Evolutionary conservation across 2,113 vertebrate species (phyloP).

Genomic region (Emydocephalus ijimae): DNA sequence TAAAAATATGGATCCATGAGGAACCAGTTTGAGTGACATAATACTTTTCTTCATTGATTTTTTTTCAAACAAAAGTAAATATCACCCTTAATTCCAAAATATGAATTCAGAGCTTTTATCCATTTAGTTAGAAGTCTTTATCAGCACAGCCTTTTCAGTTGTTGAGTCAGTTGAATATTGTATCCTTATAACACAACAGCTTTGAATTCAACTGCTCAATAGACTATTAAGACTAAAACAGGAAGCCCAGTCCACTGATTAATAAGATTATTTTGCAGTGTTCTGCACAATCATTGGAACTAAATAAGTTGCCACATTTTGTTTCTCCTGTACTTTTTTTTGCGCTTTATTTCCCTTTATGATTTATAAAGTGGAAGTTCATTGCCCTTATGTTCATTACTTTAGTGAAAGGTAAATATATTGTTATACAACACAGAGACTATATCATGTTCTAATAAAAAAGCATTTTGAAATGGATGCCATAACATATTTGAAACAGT

Average conservation of each 20-base stretch:
- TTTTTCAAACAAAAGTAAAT: slow-evolving; percentile 29
- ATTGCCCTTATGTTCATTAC: neutral
- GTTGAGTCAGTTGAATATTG: slow-evolving; percentile 26
- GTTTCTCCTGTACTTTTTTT: slow-evolving; percentile 37
- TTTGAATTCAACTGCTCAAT: slow-evolving; percentile 52
- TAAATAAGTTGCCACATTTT: slow-evolving; percentile 50
- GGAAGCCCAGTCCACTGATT: slow-evolving; percentile 60
- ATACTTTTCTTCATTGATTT: slow-evolving; percentile 40
- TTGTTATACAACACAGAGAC: neutral
- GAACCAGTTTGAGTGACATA: slow-evolving; percentile 61
- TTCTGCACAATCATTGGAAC: slow-evolving; percentile 62
- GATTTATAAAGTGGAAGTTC: slow-evolving; percentile 6
- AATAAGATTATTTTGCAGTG: slow-evolving; percentile 67
- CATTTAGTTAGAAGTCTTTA: slow-evolving; percentile 27
- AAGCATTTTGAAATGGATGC: neutral
- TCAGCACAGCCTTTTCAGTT: slow-evolving; percentile 31
- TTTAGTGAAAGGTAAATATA: neutral
- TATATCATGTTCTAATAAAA: neutral
- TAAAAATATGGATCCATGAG: slow-evolving; percentile 61
- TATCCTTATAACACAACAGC: slow-evolving; percentile 35
- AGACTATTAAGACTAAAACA: slow-evolving; percentile 61
- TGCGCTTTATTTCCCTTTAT: neutral
- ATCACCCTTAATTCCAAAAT: slow-evolving; percentile 34
- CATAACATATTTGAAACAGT: neutral
- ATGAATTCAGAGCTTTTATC: slow-evolving; percentile 13